A percentile compares a stretch with the other conserved stretches of the same genome.
These are phyloP conservation scores for Falco biarmicus DNA, from an alignment of 2,797 vertebrate genomes.

Conservation along the genomic window DNA sequence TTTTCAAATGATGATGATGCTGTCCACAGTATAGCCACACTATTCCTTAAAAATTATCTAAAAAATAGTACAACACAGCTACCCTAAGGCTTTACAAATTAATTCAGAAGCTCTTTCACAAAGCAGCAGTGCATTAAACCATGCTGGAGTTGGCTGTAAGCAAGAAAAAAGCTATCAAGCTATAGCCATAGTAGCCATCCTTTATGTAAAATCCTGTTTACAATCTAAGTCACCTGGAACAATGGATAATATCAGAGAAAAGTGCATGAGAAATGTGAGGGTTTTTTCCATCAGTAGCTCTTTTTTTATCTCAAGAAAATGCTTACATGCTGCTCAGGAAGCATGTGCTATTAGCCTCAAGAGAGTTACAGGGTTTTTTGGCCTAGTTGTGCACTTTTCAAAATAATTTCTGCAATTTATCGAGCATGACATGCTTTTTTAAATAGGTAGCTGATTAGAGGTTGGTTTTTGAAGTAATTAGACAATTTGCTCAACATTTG, in stretches of 20 bases:
- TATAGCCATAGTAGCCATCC: background rate
- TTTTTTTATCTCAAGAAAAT: background rate
- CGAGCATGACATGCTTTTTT: background rate
- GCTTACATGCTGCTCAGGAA: background rate
- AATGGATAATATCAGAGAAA: background rate
- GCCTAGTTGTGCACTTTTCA: background rate
- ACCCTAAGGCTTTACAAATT: background rate
- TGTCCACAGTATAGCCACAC: background rate
- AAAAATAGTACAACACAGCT: background rate
- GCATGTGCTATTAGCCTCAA: background rate
- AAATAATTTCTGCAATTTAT: background rate
- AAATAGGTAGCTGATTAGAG: background rate
- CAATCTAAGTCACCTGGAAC: background rate
- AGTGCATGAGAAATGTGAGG: background rate
- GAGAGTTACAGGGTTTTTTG: background rate
- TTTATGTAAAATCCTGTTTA: conserved; percentile 8
- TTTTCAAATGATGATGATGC: background rate
- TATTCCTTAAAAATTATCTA: background rate
- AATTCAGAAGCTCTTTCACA: background rate
- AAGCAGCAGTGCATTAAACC: background rate
- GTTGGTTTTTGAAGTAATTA: background rate
- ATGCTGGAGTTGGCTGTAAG: background rate
- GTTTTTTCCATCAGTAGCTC: background rate
- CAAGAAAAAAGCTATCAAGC: background rate
- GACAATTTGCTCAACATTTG: background rate